A percentile compares a stretch with the other conserved stretches of the same genome.
Conservation (phyloP, 2,888 invertebrate species). For the Agelastica alni region DNA sequence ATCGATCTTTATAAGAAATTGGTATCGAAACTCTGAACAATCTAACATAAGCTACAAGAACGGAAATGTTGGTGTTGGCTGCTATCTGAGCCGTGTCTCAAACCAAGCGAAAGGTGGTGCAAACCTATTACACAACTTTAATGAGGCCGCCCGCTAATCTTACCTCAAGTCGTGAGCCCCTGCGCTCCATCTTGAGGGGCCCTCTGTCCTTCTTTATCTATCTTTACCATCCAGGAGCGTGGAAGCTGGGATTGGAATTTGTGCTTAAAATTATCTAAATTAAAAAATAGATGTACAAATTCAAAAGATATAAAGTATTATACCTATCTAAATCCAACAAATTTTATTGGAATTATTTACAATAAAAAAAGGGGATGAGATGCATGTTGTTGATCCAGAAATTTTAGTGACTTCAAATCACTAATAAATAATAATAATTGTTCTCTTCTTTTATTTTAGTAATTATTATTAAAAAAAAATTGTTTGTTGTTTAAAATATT, state of each 20-base stretch:
- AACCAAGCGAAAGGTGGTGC: conserved; percentile 52
- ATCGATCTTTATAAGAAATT: background rate
- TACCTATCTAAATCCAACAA: too few relatives aligned
- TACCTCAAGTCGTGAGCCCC: conserved; percentile 39
- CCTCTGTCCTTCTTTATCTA: conserved; percentile 25
- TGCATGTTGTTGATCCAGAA: too few relatives aligned
- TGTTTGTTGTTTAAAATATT: too few relatives aligned
- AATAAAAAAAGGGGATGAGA: too few relatives aligned
- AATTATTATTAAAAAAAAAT: too few relatives aligned
- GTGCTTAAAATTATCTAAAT: too few relatives aligned
- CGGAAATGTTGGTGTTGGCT: conserved; percentile 3
- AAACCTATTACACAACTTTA: conserved; percentile 57
- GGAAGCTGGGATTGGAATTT: conserved; percentile 23
- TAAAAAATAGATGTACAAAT: too few relatives aligned
- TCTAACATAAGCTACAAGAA: background rate
- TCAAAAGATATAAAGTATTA: too few relatives aligned
- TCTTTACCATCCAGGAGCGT: conserved; percentile 27
- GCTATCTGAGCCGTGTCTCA: conserved; percentile 35
- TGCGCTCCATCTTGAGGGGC: conserved; percentile 26
- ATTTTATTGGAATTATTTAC: too few relatives aligned
- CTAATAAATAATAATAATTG: too few relatives aligned
- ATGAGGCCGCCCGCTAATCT: conserved; percentile 54
- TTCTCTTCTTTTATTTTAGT: too few relatives aligned
- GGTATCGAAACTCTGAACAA: background rate
- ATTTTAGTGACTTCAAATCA: too few relatives aligned